phyloP scores from a whole-genome alignment of 1,140 invertebrate species.

The Brachystomella parvula region DNA sequence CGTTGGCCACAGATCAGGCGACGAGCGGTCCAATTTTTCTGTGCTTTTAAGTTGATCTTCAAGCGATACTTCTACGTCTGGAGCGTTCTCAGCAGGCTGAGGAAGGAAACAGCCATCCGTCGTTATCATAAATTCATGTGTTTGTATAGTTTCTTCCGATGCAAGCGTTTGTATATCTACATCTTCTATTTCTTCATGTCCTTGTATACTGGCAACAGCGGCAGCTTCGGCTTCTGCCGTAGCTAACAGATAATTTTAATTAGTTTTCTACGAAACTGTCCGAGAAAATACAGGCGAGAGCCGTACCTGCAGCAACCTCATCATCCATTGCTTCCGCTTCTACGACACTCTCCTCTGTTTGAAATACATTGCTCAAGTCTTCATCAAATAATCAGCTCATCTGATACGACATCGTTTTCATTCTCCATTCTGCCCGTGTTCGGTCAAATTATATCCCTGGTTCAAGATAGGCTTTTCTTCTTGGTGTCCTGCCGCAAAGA shows the following conservation, averaged over 20 bases:
- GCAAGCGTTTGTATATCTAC: neutral
- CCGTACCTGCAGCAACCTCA: slow-evolving; percentile 5
- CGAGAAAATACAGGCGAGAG: neutral
- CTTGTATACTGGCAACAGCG: slow-evolving; percentile 18
- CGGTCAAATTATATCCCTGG: neutral
- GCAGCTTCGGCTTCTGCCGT: slow-evolving; percentile 6
- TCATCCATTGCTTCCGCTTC: slow-evolving; percentile 16
- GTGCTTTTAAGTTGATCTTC: slow-evolving; percentile 50
- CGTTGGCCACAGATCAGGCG: slow-evolving; percentile 88
- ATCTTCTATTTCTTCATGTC: neutral
- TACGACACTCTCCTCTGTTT: slow-evolving; percentile 5
- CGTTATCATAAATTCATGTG: slow-evolving; percentile 1
- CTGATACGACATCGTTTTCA: neutral
- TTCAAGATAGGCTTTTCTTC: neutral
- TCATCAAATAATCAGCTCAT: slow-evolving; percentile 32
- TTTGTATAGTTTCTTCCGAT: neutral
- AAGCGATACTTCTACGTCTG: slow-evolving; percentile 29
- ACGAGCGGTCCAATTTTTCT: slow-evolving; percentile 80
- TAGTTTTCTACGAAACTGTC: neutral
- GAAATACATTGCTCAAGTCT: slow-evolving; percentile 24
- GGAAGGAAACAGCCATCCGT: neutral
- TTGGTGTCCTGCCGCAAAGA: neutral
- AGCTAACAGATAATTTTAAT: neutral
- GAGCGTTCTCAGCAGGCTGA: neutral
- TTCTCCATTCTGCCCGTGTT: slow-evolving; percentile 25